Percentiles rank a stretch among this genome's conserved stretches.
Conservation (phyloP, 2,888 invertebrate species). For the Reticulitermes lucifugus region DNA sequence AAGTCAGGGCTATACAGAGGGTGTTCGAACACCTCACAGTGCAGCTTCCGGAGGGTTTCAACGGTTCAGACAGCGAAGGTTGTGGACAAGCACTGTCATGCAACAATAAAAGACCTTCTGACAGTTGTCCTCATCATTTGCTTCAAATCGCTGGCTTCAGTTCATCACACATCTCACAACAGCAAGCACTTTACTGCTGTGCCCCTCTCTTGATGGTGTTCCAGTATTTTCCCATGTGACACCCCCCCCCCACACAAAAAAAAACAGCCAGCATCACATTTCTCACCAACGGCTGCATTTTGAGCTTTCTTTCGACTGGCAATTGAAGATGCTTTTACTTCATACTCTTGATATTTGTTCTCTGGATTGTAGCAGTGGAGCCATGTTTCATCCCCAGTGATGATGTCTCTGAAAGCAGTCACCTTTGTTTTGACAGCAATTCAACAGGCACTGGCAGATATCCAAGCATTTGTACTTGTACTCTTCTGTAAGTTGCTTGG, state of each 20-base stretch:
- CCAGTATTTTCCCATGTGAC: neutral
- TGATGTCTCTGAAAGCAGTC: neutral
- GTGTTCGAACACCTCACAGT: constrained; percentile 6
- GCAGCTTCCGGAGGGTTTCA: neutral
- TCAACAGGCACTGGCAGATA: neutral
- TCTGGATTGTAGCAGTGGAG: constrained; percentile 1
- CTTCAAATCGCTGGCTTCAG: neutral
- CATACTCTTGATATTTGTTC: constrained; percentile 11
- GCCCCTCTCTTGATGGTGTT: neutral
- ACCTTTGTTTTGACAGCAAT: neutral
- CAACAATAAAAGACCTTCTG: neutral
- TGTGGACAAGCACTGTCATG: neutral
- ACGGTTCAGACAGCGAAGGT: neutral
- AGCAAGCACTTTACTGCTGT: neutral
- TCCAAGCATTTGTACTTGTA: constrained; percentile 1
- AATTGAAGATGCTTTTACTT: constrained; percentile 19
- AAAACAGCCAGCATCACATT: neutral
- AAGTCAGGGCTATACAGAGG: neutral
- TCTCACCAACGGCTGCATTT: neutral
- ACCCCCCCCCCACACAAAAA: neutral
- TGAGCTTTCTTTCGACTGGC: constrained; percentile 5
- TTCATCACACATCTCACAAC: neutral
- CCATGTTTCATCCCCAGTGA: constrained; percentile 17
- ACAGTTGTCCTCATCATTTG: too few species aligned
- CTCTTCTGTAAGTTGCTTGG: constrained; percentile 5